These are phyloP conservation scores for Sarcophilus harrisii DNA, from an alignment of 2,797 vertebrate species.

Conservation along the genomic window DNA sequence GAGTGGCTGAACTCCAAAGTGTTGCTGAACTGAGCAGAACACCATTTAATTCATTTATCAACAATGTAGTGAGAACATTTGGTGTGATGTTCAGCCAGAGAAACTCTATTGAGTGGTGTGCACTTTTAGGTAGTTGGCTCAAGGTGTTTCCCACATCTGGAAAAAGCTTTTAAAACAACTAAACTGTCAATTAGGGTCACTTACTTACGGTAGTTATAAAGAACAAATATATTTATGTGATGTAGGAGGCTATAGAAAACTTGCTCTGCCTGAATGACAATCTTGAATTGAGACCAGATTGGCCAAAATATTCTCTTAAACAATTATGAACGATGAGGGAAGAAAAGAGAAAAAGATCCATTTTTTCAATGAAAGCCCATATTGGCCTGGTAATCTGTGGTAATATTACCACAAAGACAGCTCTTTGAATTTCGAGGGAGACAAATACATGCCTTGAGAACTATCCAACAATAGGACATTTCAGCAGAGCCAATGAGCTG, in stretches of 20 bases:
- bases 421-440: not conserved
- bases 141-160: constrained; percentile 61
- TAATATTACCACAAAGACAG: not conserved
- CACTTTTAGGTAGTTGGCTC: constrained; percentile 33
- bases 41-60: not conserved
- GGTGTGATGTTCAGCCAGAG: constrained; percentile 45
- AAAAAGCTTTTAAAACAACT: constrained; percentile 56
- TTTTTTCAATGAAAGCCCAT: not conserved
- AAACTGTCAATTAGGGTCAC: constrained; percentile 49
- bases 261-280: constrained; percentile 51
- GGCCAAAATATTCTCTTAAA: constrained; percentile 29
- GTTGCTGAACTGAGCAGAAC: not conserved
- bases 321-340: not conserved
- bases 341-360: not conserved
- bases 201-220: constrained; percentile 51
- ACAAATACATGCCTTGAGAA: not conserved
- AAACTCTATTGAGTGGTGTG: not conserved
- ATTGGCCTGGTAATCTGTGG: constrained; percentile 3
- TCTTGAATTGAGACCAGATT: not conserved
- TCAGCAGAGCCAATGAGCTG: not conserved
- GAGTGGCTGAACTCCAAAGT: constrained; percentile 3
- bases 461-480: not conserved
- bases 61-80: not conserved
- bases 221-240: constrained; percentile 44
- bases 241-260: constrained; percentile 40